These are phyloP conservation scores for Ostrea edulis DNA, from an alignment of 1,140 invertebrate genomes.

Conservation along the genomic window DNA sequence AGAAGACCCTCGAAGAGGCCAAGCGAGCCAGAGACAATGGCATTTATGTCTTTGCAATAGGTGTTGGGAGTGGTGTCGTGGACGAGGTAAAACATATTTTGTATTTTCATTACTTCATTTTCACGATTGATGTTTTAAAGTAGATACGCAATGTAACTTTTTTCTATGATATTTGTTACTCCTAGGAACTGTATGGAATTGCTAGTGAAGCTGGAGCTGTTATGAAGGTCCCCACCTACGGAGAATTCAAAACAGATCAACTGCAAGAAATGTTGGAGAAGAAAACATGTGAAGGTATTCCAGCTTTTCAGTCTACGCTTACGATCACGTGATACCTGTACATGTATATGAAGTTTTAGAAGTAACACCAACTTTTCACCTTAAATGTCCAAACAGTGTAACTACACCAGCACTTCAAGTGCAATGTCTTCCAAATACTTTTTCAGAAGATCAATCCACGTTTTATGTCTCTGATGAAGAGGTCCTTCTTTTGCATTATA, in stretches of 20 bases:
- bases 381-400: too few relatives aligned
- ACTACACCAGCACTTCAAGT: too few relatives aligned
- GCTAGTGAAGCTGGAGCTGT: conserved; percentile 54
- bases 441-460: too few relatives aligned
- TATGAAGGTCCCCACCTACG: conserved; percentile 55
- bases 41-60: conserved; percentile 68
- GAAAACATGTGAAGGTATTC: conserved; percentile 60
- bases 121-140: too few relatives aligned
- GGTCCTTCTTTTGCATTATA: too few relatives aligned
- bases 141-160: background rate
- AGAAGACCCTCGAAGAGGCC: conserved; percentile 42
- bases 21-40: conserved; percentile 49
- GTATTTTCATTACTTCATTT: background rate
- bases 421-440: too few relatives aligned
- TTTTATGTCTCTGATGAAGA: too few relatives aligned
- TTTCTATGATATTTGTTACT: background rate
- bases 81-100: background rate
- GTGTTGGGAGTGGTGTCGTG: conserved; percentile 62
- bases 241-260: conserved; percentile 45
- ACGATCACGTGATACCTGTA: too few relatives aligned
- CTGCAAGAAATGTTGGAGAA: conserved; percentile 54
- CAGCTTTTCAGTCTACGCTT: too few relatives aligned
- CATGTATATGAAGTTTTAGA: background rate
- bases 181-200: conserved; percentile 62
- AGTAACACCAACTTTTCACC: background rate